Evolutionary conservation across 2,797 vertebrate genomes (phyloP), one percentile per base, ranked within the genome.

Genomic region (Sphaeramia orbicularis): DNA sequence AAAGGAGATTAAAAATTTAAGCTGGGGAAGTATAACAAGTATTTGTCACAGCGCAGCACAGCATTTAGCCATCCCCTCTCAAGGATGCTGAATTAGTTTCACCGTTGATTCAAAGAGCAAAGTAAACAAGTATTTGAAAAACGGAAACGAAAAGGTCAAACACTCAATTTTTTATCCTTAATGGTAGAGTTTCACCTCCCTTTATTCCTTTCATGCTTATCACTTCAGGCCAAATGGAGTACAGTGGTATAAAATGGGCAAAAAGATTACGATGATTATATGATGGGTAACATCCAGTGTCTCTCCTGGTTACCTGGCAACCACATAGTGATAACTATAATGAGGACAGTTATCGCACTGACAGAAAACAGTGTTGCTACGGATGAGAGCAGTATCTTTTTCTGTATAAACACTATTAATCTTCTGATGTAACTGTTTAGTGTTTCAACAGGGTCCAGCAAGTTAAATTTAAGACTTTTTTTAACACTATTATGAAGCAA

Each of bases 1-100:
- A 79, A 70, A 72, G 18, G 42, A 74, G 63, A 79, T 76, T 60
- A 73, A 43, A 74, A 56, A 53, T 78, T 18, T 45, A 56, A 72
- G 38, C 27, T 45, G 41, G 3, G 15, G 38, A 42, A 12, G 43
- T 48, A 50, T 21, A 48, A 47, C 44, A 64, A 72, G 53, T 10
- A 37, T 56, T 60, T 43, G 35, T 65, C 44, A 42, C 16, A 16
- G n/a, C 14, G 10, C 7, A 15, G 35, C 19, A 43, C 21, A 43
- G 45, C 21, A 15, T 38, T 54, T 14, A 4, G 35, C n/a, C 36
- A 47, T 42, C 13, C n/a, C 24, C 50, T 60, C 19, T 49, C 38
- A 53, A 76, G 49, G 44, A 55, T 6, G 0, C 16, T 18, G 35
- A 16, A 14, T 44, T 44, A 12, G 38, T 51, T 37, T 61, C 50